Conservation (phyloP, 2,113 vertebrate species). For the Gobius niger region DNA sequence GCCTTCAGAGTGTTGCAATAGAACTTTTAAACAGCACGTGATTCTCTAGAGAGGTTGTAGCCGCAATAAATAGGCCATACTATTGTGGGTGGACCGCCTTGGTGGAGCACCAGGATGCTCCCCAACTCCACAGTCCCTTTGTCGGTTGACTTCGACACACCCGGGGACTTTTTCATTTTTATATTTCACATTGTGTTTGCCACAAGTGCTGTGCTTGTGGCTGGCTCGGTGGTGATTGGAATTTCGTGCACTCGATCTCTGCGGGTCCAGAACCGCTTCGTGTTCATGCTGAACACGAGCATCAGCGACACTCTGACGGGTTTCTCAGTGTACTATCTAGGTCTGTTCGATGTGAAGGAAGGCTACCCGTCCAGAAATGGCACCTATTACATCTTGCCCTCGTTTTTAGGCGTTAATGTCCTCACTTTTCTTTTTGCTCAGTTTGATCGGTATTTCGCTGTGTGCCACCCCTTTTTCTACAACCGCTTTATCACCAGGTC, state of each 20-base stretch:
- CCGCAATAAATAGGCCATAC: not conserved
- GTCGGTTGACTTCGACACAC: constrained; percentile 66
- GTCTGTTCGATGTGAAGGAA: constrained; percentile 80
- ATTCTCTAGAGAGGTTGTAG: not conserved
- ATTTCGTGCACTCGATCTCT: constrained; percentile 65
- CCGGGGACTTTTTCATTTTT: constrained; percentile 72
- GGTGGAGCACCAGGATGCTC: constrained; percentile 53
- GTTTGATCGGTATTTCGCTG: constrained; percentile 77
- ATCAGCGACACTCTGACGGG: constrained; percentile 79
- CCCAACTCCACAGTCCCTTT: constrained; percentile 63
- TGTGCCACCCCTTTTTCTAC: constrained; percentile 77
- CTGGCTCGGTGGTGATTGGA: constrained; percentile 71
- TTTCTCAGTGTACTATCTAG: constrained; percentile 76
- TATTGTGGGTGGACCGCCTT: not conserved
- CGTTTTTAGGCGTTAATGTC: constrained; percentile 77
- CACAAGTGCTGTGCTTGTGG: constrained; percentile 66
- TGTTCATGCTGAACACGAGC: constrained; percentile 81
- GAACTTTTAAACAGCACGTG: not conserved
- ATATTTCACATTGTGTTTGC: constrained; percentile 75
- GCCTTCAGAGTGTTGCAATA: too few relatives aligned
- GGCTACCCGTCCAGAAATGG: constrained; percentile 77
- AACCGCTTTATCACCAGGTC: constrained; percentile 60
- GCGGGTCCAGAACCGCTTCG: constrained; percentile 76
- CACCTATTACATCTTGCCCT: constrained; percentile 74
- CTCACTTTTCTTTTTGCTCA: constrained; percentile 80